A percentile compares a stretch with the other conserved stretches of the same genome.
These are phyloP conservation scores for Phytoseiulus persimilis DNA, from an alignment of 2,888 invertebrate species.

Conservation along the genomic window DNA sequence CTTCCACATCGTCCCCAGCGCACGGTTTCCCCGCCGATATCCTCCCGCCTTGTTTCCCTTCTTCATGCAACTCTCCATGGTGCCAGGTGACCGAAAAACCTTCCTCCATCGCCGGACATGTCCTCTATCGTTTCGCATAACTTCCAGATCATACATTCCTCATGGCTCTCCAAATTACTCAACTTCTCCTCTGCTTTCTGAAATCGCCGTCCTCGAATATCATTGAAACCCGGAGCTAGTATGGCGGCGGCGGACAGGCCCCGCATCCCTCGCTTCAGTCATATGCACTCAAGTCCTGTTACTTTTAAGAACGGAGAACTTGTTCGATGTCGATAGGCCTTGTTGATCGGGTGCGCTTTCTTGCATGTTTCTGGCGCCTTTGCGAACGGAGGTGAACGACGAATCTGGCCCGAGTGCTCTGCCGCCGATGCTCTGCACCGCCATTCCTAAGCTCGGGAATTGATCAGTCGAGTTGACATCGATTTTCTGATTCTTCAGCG, in stretches of 20 bases:
- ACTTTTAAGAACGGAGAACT: conserved; percentile 11
- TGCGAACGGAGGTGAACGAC: conserved; percentile 28
- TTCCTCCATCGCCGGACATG: background rate
- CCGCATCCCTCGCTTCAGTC: background rate
- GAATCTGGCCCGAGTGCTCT: background rate
- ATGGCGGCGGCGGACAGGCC: background rate
- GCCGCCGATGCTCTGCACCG: conserved; percentile 6
- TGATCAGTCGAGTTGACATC: conserved; percentile 29
- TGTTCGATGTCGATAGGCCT: conserved; percentile 13
- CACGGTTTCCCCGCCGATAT: no score
- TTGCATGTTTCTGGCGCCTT: background rate
- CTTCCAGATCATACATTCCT: background rate
- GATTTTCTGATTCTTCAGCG: background rate
- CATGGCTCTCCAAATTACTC: background rate
- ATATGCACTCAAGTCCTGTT: background rate
- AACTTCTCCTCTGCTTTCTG: no score
- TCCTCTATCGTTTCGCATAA: background rate
- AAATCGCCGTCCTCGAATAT: background rate
- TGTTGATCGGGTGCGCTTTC: background rate
- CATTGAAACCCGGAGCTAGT: background rate
- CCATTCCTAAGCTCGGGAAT: conserved; percentile 19
- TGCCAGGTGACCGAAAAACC: no score
- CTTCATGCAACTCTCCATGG: background rate
- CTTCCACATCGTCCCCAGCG: background rate
- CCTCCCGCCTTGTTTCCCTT: background rate